Evolutionary conservation across 2,797 vertebrate genomes (phyloP).

Genomic region (Manis crassicaudata): DNA sequence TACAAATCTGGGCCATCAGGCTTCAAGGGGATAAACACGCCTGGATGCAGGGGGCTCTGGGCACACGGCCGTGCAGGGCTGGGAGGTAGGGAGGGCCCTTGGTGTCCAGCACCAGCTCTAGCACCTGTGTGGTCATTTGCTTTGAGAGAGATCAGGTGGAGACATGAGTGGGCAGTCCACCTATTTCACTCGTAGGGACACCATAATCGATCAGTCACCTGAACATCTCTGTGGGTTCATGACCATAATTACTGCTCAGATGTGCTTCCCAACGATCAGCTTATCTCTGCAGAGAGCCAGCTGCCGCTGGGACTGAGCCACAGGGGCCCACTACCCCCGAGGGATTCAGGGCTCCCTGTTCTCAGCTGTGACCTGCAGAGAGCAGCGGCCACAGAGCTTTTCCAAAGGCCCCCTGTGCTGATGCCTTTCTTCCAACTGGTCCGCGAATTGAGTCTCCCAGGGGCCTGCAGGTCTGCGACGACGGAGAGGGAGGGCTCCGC

Average conservation of each 20-base stretch:
- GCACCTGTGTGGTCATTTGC: neutral
- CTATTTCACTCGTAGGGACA: neutral
- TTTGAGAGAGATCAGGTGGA: too few species aligned
- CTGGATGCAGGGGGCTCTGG: too few species aligned
- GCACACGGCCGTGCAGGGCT: too few species aligned
- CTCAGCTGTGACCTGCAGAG: neutral
- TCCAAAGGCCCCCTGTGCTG: neutral
- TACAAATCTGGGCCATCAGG: too few species aligned
- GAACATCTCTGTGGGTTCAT: too few species aligned
- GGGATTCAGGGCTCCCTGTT: neutral
- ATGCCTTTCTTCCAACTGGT: neutral
- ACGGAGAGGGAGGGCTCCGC: neutral
- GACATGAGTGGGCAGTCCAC: neutral
- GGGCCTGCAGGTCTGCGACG: rapidly evolving
- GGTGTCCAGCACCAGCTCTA: too few species aligned
- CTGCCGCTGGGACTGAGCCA: too few species aligned
- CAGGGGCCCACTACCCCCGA: rapidly evolving
- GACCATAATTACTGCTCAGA: rapidly evolving
- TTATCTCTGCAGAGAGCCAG: neutral
- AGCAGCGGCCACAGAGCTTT: neutral
- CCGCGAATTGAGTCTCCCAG: rapidly evolving
- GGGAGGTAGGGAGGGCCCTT: too few species aligned
- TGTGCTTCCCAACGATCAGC: neutral
- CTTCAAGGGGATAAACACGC: too few species aligned
- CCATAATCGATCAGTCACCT: rapidly evolving